These are phyloP conservation scores for Ephialtes manifestator DNA, from an alignment of 2,888 invertebrate species.

Conservation along the genomic window DNA sequence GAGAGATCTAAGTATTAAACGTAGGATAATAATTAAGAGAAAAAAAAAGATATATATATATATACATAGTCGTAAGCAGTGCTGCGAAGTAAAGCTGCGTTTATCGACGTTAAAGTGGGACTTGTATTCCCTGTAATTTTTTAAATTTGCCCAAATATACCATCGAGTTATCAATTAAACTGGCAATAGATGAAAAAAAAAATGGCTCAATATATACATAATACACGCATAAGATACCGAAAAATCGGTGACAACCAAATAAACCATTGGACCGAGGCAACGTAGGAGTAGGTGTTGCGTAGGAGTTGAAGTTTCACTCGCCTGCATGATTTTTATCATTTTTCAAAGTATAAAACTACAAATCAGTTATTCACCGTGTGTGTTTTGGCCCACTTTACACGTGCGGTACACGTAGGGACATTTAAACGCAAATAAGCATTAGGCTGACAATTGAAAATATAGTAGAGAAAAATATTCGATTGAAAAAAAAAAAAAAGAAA, in stretches of 20 bases:
- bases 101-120: slow-evolving; percentile 61
- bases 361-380: slow-evolving; percentile 51
- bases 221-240: slow-evolving; percentile 31
- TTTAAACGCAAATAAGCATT: slow-evolving; percentile 50
- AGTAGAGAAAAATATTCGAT: slow-evolving; percentile 15
- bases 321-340: slow-evolving; percentile 62
- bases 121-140: slow-evolving; percentile 41
- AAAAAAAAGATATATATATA: slow-evolving; percentile 3
- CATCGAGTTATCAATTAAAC: slow-evolving; percentile 13
- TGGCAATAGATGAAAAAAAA: slow-evolving; percentile 23
- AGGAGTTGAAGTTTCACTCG: slow-evolving; percentile 59
- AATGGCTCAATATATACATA: slow-evolving; percentile 25
- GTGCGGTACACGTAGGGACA: slow-evolving; percentile 58
- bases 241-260: slow-evolving; percentile 29
- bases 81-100: slow-evolving; percentile 49
- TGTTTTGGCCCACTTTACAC: slow-evolving; percentile 57
- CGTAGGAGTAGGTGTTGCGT: slow-evolving; percentile 60
- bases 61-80: slow-evolving; percentile 7
- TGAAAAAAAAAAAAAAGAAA: slow-evolving; percentile 22
- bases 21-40: slow-evolving; percentile 38
- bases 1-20: slow-evolving; percentile 50
- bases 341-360: slow-evolving; percentile 23
- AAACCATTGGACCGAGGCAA: slow-evolving; percentile 47
- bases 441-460: slow-evolving; percentile 50
- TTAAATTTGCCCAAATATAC: slow-evolving; percentile 24